Evolutionary conservation across 2,113 vertebrate genomes (phyloP).

Genomic region (Carassius auratus): DNA sequence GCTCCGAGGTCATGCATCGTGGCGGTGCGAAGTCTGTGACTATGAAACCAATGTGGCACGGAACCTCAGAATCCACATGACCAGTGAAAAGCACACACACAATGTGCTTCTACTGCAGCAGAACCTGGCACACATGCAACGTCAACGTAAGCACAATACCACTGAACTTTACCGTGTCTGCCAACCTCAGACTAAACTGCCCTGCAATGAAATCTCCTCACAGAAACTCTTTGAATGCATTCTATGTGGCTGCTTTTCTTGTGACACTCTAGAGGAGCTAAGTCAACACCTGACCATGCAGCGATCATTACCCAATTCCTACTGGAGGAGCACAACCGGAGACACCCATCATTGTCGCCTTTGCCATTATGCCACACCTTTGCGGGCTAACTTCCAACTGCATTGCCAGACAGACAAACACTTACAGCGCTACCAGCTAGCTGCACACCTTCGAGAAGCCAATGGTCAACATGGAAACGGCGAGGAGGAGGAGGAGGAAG

Average conservation of each 20-base stretch:
- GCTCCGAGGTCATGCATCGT: conserved; percentile 84
- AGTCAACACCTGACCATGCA: conserved; percentile 91
- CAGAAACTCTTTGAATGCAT: conserved; percentile 93
- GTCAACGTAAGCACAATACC: conserved; percentile 79
- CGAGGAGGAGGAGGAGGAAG: conserved; percentile 61
- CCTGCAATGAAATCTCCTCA: conserved; percentile 75
- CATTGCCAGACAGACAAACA: conserved; percentile 94
- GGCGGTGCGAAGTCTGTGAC: conserved; percentile 98
- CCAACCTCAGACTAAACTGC: conserved; percentile 80
- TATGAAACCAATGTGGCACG: conserved; percentile 98
- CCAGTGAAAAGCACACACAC: conserved; percentile 99
- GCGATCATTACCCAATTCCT: conserved; percentile 89
- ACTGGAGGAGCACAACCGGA: conserved; percentile 92
- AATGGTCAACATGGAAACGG: conserved; percentile 44
- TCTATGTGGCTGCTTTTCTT: conserved; percentile 93
- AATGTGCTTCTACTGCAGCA: conserved; percentile 97
- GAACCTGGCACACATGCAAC: conserved; percentile 86
- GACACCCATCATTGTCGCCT: conserved; percentile 95
- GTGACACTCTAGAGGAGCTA: conserved; percentile 90
- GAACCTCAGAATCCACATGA: conserved; percentile 99
- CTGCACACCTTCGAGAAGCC: conserved; percentile 93
- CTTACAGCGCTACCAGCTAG: conserved; percentile 93
- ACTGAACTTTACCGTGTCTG: conserved; percentile 91
- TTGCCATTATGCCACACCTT: conserved; percentile 95
- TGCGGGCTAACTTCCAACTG: conserved; percentile 98